Evolutionary conservation across 2,113 vertebrate genomes (phyloP).

Genomic region (Pholis gunnellus): DNA sequence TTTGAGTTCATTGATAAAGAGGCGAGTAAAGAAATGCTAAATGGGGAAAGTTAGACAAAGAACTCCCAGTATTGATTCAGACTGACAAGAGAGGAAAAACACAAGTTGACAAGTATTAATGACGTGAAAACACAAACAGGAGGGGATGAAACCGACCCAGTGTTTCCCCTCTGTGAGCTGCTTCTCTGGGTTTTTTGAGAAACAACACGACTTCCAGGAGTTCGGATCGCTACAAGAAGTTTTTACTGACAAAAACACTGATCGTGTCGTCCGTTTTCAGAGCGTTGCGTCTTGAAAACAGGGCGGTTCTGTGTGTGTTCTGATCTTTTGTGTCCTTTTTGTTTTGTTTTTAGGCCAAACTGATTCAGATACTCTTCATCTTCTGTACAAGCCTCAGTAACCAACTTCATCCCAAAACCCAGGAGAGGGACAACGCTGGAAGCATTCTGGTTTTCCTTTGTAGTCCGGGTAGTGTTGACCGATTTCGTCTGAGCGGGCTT

Average conservation of each 20-base stretch:
- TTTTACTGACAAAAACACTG: background rate
- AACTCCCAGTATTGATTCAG: constrained; percentile 22
- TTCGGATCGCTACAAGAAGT: background rate
- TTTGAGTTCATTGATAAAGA: constrained; percentile 1
- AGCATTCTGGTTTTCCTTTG: background rate
- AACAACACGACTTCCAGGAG: background rate
- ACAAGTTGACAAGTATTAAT: constrained; percentile 16
- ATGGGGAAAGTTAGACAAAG: constrained; percentile 3
- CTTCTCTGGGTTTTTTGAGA: background rate
- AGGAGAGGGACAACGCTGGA: background rate
- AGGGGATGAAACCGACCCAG: background rate
- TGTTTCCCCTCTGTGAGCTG: background rate
- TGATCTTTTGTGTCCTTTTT: background rate
- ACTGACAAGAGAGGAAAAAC: constrained; percentile 3
- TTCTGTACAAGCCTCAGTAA: background rate
- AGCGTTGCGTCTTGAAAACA: background rate
- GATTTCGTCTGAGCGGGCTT: background rate
- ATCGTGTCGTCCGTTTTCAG: background rate
- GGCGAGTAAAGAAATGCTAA: background rate
- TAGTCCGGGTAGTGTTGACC: background rate
- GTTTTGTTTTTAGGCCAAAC: background rate
- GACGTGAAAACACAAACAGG: background rate
- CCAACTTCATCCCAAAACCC: background rate
- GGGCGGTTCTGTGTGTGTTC: background rate
- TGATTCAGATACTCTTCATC: background rate